Evolutionary conservation across 2,797 vertebrate species (phyloP), one percentile per base, ranked within the genome.

Genomic region (Sylvia borin): DNA sequence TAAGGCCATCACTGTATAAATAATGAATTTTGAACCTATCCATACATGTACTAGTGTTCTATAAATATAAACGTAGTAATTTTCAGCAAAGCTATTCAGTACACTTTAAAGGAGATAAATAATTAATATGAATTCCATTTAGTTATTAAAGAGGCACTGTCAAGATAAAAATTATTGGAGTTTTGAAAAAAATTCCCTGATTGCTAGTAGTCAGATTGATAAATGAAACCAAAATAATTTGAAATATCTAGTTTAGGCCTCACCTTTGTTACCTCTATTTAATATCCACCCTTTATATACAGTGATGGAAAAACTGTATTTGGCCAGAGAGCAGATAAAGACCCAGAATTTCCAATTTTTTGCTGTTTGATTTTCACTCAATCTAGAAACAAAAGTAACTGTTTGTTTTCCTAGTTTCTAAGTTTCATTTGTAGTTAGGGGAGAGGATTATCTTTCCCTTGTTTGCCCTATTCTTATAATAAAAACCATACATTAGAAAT

Each of bases 41-140:
- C 86, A 60, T 91, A 80, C 26, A n/a, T 60, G 38, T 68, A 17
- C 19, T 73, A 58, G 29, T 67, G 58, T 90, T 93, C 92, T 96
- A 94, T 95, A 93, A 97, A 95, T 95, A 94, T 36, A 92, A 91
- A 67, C 0, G 1, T 75, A 60, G 51, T 50, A 88, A 90, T 96
- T 93, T 96, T 92, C 85, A 92, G 70, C 79, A 73, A 82, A 94
- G 76, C 70, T 88, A 64, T 86, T 92, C 79, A 68, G 38, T 84
- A 70, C 73, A 91, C 91, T 96, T 92, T 90, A 92, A 92, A 90
- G 58, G 55, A 80, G 40, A 94, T 96, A 90, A 93, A 97, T 96
- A 97, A 95, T 96, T 96, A 88, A 96, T 88, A 84, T 19, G 32
- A 60, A 80, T 91, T 91, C 82, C 70, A 91, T 92, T 93, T 92